These are phyloP conservation scores for Vespertilio murinus DNA, from an alignment of 2,797 vertebrate genomes.

Conservation along the genomic window DNA sequence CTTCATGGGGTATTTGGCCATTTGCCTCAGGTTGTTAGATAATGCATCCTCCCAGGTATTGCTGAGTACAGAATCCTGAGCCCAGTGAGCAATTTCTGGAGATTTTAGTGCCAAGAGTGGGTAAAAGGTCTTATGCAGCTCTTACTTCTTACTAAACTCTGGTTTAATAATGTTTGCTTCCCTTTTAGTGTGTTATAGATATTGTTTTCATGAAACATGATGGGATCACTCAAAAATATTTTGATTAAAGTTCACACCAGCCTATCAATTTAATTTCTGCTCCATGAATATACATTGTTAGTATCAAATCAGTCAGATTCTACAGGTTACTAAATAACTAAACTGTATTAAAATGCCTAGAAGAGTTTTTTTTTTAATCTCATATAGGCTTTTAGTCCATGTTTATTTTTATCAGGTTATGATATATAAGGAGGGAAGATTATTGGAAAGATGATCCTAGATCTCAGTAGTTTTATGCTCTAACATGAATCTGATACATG, in stretches of 20 bases:
- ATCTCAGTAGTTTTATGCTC: not conserved
- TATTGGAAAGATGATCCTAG: not conserved
- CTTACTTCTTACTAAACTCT: not conserved
- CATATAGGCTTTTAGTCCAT: not conserved
- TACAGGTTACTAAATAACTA: not conserved
- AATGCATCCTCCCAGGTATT: not conserved
- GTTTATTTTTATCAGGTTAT: constrained; percentile 20
- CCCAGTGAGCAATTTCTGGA: not conserved
- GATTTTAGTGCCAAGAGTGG: not conserved
- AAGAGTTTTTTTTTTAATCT: not conserved
- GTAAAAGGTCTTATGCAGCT: not conserved
- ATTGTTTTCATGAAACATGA: not conserved
- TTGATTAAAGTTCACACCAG: not conserved
- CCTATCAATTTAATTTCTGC: not conserved
- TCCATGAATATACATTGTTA: not conserved
- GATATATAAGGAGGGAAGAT: not conserved
- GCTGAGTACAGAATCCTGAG: not conserved
- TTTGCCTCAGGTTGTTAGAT: not conserved
- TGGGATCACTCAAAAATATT: not conserved
- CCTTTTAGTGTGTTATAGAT: not conserved
- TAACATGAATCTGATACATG: not conserved
- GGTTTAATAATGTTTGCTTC: not conserved
- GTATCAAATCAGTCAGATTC: not conserved
- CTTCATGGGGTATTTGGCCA: not conserved
- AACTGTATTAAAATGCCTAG: not conserved